Evolutionary conservation across 2,888 invertebrate species (phyloP).

Genomic region (Phyllotreta striolata): DNA sequence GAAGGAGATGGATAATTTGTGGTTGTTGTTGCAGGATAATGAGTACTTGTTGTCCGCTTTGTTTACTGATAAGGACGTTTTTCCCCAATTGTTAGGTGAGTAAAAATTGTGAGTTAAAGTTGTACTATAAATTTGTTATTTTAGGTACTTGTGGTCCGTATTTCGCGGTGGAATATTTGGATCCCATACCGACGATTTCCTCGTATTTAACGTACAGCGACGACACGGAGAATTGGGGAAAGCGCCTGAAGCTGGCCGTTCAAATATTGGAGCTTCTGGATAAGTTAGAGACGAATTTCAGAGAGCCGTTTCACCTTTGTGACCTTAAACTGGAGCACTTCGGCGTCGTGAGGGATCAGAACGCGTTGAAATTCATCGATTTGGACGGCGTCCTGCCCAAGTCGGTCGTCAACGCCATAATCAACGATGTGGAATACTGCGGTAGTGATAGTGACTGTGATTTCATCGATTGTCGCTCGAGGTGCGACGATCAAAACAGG

Average conservation of each 20-base stretch:
- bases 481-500: conserved; percentile 65
- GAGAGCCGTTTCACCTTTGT: conserved; percentile 72
- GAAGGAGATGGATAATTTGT: conserved; percentile 69
- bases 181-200: conserved; percentile 65
- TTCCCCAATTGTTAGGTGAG: conserved; percentile 71
- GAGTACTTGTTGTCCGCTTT: conserved; percentile 71
- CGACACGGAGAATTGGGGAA: conserved; percentile 66
- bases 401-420: conserved; percentile 63
- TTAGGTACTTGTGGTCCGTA: conserved; percentile 66
- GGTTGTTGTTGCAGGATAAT: conserved; percentile 71
- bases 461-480: conserved; percentile 71
- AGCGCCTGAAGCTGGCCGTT: conserved; percentile 65
- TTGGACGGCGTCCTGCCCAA: conserved; percentile 70
- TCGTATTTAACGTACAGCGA: conserved; percentile 65
- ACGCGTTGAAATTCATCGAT: conserved; percentile 70
- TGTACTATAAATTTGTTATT: not conserved
- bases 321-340: conserved; percentile 75
- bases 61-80: conserved; percentile 68
- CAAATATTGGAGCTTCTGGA: conserved; percentile 70
- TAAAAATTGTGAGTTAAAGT: conserved; percentile 50
- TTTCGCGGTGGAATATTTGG: conserved; percentile 71
- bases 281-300: conserved; percentile 66
- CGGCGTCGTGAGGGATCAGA: conserved; percentile 63
- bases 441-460: conserved; percentile 70
- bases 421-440: conserved; percentile 61